Conservation (phyloP, 2,797 vertebrate genomes). For the Rhinoraja longicauda region DNA sequence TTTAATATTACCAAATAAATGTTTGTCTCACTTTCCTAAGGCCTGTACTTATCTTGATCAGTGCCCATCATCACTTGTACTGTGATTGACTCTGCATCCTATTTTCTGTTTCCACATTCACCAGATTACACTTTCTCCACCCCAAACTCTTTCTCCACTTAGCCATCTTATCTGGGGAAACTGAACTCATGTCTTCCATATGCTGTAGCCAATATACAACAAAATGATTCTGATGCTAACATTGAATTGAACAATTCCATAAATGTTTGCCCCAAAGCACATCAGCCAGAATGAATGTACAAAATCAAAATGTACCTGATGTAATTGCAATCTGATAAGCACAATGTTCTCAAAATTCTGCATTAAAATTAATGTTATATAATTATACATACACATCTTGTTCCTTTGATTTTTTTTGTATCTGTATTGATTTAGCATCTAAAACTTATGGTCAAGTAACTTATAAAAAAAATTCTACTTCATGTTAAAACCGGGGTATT, state of each 20-base stretch:
- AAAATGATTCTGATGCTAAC: no score
- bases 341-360: background rate
- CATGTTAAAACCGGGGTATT: background rate
- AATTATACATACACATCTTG: background rate
- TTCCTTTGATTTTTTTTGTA: background rate
- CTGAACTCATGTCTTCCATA: background rate
- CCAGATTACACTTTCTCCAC: no score
- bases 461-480: conserved; percentile 6
- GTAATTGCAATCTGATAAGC: background rate
- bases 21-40: background rate
- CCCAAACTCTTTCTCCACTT: background rate
- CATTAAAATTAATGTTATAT: background rate
- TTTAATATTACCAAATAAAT: no score
- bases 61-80: background rate
- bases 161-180: background rate
- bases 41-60: background rate
- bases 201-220: background rate
- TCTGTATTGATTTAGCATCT: background rate
- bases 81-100: background rate
- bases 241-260: background rate
- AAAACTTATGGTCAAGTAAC: background rate
- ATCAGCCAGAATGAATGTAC: background rate
- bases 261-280: background rate
- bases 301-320: background rate
- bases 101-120: background rate